Base-by-base conservation (phyloP, 2,888 invertebrate species). In the Sarcophaga caerulescens region DNA sequence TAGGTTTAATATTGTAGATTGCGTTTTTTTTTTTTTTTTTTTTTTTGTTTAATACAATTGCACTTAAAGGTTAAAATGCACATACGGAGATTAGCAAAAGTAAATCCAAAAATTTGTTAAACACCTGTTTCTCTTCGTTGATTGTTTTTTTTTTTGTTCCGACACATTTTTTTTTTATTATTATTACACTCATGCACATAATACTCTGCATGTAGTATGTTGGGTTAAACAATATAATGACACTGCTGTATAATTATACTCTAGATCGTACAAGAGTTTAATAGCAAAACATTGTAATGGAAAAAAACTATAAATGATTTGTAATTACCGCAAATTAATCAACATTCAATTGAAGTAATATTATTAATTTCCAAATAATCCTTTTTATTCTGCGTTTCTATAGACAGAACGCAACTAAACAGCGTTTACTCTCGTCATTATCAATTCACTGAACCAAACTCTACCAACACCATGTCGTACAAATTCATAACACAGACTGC, bases 401-500 rank as follows among this genome's bases (percentile, higher is more conserved):
- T 35, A 35, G 10, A 35, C 35, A 35, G 35, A 35, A 35, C 35
- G 35, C 35, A 35, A 35, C 35, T 35, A 35, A 35, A 35, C 2
- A 10, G 10, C 73, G 73, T 66, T 59, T 65, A 75, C 79, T 74
- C 63, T 19, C 57, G 66, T 73, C 86, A 73, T 83, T 68, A 77
- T 69, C 66, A 84, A 60, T 62, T 10, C 23, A 70, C 81, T 52
- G 14, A 74, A 35, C n/a, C 45, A n/a, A 44, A 45, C 76, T 78
- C 74, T 81, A 76, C 80, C 65, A 75, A 76, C 71, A 75, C 71
- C 4, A 19, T n/a, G 57, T 19, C 73, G 69, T 66, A 78, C 71
- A 78, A 86, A 81, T 81, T 19, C 74, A 75, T 77, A 84, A 78
- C 65, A 86, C 81, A 84, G 81, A 86, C 86, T 86, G 81, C 81